Conservation (phyloP, 2,113 vertebrate species). For the Tympanuchus pallidicinctus region DNA sequence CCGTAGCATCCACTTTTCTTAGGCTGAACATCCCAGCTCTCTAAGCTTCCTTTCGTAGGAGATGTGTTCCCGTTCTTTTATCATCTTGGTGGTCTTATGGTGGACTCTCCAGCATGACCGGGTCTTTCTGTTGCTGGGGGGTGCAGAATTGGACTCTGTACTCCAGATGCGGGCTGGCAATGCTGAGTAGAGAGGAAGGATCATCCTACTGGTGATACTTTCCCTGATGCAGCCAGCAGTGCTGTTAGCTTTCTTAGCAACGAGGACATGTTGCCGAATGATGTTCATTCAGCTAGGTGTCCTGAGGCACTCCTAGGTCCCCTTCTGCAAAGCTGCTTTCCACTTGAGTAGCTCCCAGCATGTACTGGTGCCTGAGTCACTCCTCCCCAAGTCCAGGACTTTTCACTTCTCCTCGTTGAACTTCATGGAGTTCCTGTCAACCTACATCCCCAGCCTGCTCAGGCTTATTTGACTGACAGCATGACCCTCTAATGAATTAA, state of each 20-base stretch:
- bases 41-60: neutral
- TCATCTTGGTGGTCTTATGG: neutral
- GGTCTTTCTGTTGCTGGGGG: neutral
- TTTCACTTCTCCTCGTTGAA: neutral
- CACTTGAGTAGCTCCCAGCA: neutral
- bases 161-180: neutral
- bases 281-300: neutral
- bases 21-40: neutral
- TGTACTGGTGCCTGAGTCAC: neutral
- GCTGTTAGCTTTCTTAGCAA: neutral
- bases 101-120: neutral
- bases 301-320: neutral
- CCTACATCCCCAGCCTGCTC: neutral
- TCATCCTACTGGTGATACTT: neutral
- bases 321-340: neutral
- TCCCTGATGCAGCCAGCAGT: neutral
- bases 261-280: neutral
- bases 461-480: neutral
- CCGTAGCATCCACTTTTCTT: neutral
- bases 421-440: neutral
- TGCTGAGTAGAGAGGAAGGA: neutral
- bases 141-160: neutral
- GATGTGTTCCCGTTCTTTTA: neutral
- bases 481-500: neutral
- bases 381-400: neutral